Percentiles rank a stretch among this genome's conserved stretches.
Conservation (phyloP, 1,140 invertebrate genomes). For the Alviniconcha marisindica region DNA sequence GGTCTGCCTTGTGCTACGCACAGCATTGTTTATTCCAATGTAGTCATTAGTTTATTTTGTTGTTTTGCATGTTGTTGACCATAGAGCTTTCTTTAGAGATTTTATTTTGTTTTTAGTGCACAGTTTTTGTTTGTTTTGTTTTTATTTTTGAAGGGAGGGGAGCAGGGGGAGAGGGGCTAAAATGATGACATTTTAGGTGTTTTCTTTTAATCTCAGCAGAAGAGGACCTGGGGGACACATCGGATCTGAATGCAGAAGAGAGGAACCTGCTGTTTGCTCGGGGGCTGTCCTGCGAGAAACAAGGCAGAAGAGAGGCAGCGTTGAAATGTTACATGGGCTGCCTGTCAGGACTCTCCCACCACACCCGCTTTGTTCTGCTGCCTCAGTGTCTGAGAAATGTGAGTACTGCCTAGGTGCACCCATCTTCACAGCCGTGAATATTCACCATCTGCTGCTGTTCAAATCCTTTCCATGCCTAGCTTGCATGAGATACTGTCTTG, state of each 20-base stretch:
- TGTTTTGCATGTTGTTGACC: not conserved
- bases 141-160: no score
- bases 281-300: constrained; percentile 57
- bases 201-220: constrained; percentile 35
- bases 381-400: constrained; percentile 71
- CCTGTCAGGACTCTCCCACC: constrained; percentile 58
- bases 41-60: not conserved
- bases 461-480: no score
- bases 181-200: no score
- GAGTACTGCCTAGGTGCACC: no score
- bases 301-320: constrained; percentile 59
- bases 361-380: constrained; percentile 62
- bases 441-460: no score
- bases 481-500: no score
- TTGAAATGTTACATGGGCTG: constrained; percentile 69
- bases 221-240: constrained; percentile 49
- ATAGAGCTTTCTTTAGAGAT: no score
- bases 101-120: no score
- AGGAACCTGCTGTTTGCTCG: constrained; percentile 67
- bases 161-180: no score
- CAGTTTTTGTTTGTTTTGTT: not conserved
- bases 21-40: not conserved
- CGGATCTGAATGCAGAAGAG: constrained; percentile 46
- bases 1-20: no score
- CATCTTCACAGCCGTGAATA: no score